Conservation (phyloP, 2,888 invertebrate species). For the Apodemia hepburni region DNA sequence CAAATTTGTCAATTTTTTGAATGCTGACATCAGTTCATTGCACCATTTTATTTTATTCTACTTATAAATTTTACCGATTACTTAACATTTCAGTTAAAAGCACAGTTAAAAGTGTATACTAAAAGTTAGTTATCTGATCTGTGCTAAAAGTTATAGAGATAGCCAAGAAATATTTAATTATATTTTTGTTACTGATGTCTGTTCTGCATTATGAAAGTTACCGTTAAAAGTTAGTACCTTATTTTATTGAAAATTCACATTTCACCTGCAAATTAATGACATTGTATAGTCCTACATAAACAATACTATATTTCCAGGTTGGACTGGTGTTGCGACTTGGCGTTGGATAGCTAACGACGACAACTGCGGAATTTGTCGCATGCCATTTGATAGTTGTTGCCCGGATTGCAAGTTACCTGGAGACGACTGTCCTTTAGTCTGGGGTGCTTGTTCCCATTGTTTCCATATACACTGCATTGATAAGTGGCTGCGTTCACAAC, state of each 20-base stretch:
- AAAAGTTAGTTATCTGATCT: no score
- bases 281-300: conserved; percentile 9
- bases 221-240: conserved; percentile 78
- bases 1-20: no score
- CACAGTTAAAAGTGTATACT: no score
- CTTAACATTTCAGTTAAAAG: no score
- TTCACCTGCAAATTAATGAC: background rate
- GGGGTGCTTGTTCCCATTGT: conserved; percentile 99
- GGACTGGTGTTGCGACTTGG: conserved; percentile 99
- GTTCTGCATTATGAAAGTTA: conserved; percentile 77
- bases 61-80: no score
- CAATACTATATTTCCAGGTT: conserved; percentile 77
- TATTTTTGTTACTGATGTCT: conserved; percentile 20
- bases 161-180: background rate
- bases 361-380: conserved; percentile 99
- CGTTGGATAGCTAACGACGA: conserved; percentile 99
- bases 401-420: conserved; percentile 98
- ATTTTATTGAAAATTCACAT: background rate
- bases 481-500: conserved; percentile 98
- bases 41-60: no score
- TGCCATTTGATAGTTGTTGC: conserved; percentile 99
- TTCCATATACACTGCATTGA: conserved; percentile 99
- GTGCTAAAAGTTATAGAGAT: no score
- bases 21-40: no score
- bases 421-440: conserved; percentile 98